A percentile compares a stretch with the other conserved stretches of the same genome.
These are phyloP conservation scores for Galendromus occidentalis DNA, from an alignment of 1,140 invertebrate species.

Conservation along the genomic window DNA sequence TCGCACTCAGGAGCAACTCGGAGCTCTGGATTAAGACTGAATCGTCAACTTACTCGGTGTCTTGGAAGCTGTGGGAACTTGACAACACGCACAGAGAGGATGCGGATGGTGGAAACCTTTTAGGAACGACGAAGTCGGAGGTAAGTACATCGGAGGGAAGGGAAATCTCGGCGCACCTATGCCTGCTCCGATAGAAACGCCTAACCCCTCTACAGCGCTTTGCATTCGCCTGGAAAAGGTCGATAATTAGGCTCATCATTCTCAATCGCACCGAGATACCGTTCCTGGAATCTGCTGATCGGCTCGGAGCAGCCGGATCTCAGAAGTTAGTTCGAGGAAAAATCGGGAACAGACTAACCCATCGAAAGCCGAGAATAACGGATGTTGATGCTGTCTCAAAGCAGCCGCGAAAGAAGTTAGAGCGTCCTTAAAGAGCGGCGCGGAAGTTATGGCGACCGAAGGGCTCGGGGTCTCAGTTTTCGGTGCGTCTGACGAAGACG, in stretches of 20 bases:
- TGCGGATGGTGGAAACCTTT: conserved; percentile 2
- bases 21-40: too few relatives aligned
- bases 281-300: too few relatives aligned
- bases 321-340: too few relatives aligned
- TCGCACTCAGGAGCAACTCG: too few relatives aligned
- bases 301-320: too few relatives aligned
- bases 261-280: too few relatives aligned
- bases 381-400: conserved; percentile 2
- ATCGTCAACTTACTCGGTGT: not conserved
- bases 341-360: too few relatives aligned
- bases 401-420: conserved; percentile 3
- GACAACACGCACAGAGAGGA: not conserved
- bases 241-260: too few relatives aligned
- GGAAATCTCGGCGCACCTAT: not conserved
- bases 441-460: not conserved
- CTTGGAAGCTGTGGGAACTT: not conserved
- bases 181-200: not conserved
- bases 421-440: conserved; percentile 2
- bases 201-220: not conserved
- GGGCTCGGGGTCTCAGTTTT: conserved; percentile 7
- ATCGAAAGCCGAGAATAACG: not conserved
- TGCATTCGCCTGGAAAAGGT: not conserved
- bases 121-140: not conserved
- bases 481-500: not conserved
- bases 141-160: not conserved